phyloP scores from a whole-genome alignment of 2,113 vertebrate species.

The Martes martes region DNA sequence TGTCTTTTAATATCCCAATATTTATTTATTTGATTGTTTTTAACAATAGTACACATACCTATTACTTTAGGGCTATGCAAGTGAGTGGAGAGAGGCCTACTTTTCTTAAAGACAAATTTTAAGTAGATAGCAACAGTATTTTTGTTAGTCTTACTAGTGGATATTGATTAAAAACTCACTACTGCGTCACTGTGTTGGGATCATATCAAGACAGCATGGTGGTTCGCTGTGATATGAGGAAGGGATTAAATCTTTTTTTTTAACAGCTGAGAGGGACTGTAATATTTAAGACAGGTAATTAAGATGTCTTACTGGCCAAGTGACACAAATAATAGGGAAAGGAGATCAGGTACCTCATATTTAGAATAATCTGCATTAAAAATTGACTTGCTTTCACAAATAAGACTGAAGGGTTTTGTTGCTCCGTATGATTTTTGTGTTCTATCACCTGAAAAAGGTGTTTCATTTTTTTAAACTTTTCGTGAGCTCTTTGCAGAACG shows the following conservation, averaged over 20 bases:
- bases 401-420: background rate
- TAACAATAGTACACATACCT: background rate
- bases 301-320: background rate
- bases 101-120: background rate
- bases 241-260: background rate
- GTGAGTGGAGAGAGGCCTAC: background rate
- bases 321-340: background rate
- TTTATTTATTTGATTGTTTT: background rate
- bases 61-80: background rate
- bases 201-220: background rate
- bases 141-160: background rate
- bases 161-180: background rate
- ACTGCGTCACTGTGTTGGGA: background rate
- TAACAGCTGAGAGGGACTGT: background rate
- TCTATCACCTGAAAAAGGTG: background rate
- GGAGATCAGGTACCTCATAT: background rate
- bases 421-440: background rate
- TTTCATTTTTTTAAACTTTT: background rate
- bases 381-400: background rate
- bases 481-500: background rate
- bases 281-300: background rate
- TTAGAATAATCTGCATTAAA: background rate
- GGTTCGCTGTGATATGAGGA: background rate
- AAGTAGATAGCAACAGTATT: background rate
- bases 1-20: background rate